These are phyloP conservation scores for Mongoloraphidia duomilia DNA, from an alignment of 2,888 invertebrate genomes.

Conservation along the genomic window DNA sequence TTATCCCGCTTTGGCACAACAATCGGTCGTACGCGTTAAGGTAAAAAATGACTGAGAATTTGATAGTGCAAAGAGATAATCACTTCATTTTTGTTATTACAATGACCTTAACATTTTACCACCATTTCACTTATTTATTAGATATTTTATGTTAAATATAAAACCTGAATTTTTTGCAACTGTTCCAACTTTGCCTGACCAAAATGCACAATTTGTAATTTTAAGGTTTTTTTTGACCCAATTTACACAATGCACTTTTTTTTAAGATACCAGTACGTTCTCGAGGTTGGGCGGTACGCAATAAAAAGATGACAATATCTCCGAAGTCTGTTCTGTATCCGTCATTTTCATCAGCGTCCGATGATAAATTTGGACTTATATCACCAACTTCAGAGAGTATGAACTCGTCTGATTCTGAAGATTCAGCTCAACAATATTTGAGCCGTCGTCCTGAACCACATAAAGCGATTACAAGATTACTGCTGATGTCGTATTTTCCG, in stretches of 20 bases:
- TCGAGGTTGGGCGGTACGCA: slow-evolving; percentile 49
- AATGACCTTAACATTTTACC: too few species aligned
- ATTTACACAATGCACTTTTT: too few species aligned
- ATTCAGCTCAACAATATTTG: slow-evolving; percentile 21
- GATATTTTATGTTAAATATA: too few species aligned
- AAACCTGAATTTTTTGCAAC: too few species aligned
- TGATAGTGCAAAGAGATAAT: too few species aligned
- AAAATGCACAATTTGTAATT: too few species aligned
- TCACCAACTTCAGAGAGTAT: slow-evolving; percentile 18
- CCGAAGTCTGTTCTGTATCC: slow-evolving; percentile 31
- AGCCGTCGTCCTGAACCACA: slow-evolving; percentile 36
- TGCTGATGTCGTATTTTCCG: slow-evolving; percentile 94
- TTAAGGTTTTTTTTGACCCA: too few species aligned
- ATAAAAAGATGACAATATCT: slow-evolving; percentile 39
- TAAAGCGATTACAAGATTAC: slow-evolving; percentile 52
- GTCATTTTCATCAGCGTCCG: slow-evolving; percentile 19
- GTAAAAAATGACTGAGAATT: slow-evolving; percentile 15
- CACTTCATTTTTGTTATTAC: too few species aligned
- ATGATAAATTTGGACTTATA: slow-evolving; percentile 26
- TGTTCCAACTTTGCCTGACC: too few species aligned
- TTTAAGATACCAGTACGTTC: slow-evolving; percentile 38
- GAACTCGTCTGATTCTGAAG: slow-evolving; percentile 14
- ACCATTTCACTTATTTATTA: too few species aligned
- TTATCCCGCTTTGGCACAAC: slow-evolving; percentile 27
- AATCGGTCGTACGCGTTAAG: slow-evolving; percentile 31